Conservation (phyloP, 2,113 vertebrate species). For the Prochilodus magdalenae region DNA sequence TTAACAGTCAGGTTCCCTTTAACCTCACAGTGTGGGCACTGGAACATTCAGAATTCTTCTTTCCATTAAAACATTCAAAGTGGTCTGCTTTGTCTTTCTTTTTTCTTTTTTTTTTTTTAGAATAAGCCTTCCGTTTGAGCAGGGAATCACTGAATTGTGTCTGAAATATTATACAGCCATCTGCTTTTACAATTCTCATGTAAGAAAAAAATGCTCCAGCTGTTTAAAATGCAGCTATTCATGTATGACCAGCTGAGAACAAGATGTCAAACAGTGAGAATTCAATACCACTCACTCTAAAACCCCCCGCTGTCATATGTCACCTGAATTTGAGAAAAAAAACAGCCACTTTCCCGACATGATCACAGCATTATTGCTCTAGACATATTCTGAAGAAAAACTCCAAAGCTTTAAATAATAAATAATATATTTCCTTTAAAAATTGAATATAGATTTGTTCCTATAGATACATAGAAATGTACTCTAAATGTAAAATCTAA, state of each 20-base stretch:
- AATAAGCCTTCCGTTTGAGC: not conserved
- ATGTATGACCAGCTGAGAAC: conserved; percentile 27
- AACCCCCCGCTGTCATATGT: conserved; percentile 17
- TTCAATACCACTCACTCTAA: conserved; percentile 16
- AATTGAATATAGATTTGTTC: not conserved
- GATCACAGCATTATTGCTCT: not conserved
- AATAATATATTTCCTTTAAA: not conserved
- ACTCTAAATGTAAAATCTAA: not conserved
- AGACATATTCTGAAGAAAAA: not conserved
- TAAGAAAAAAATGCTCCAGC: conserved; percentile 3
- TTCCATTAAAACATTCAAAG: not conserved
- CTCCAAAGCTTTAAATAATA: not conserved
- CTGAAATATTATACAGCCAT: conserved; percentile 5
- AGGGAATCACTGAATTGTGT: not conserved
- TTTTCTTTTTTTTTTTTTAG: too few relatives aligned
- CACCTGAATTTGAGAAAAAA: conserved; percentile 15
- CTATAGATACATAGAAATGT: not conserved
- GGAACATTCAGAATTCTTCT: not conserved
- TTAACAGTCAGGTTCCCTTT: too few relatives aligned
- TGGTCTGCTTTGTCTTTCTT: not conserved
- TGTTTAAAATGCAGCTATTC: conserved; percentile 19
- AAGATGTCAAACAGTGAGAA: conserved; percentile 26
- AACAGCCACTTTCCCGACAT: not conserved
- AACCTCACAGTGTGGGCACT: too few relatives aligned
- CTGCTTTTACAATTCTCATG: not conserved